A percentile compares a stretch with the other conserved stretches of the same genome.
phyloP scores from a whole-genome alignment of 1,140 invertebrate species.

The Parasteatoda tepidariorum region DNA sequence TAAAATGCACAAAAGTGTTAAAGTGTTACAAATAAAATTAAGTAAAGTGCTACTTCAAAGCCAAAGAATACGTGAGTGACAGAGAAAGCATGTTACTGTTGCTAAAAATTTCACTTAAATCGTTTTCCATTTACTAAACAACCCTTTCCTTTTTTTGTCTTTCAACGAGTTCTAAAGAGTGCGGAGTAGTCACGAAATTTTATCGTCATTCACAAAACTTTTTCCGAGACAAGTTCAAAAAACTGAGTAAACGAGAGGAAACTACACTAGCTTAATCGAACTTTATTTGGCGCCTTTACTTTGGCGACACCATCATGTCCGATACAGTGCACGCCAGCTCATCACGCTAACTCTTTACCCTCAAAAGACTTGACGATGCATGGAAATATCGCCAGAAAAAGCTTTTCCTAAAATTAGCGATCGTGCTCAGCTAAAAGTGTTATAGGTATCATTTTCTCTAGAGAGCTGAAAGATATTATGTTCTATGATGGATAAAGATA shows the following conservation, averaged over 20 bases:
- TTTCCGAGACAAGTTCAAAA: background rate
- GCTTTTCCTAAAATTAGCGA: background rate
- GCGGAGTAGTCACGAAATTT: too few relatives aligned
- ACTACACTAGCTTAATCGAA: constrained; percentile 13
- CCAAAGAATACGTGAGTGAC: too few relatives aligned
- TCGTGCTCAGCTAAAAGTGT: constrained; percentile 2
- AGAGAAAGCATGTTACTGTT: too few relatives aligned
- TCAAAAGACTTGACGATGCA: constrained; percentile 19
- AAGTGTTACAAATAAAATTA: too few relatives aligned
- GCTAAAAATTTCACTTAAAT: too few relatives aligned
- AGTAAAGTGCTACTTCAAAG: too few relatives aligned
- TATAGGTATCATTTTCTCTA: constrained; percentile 8
- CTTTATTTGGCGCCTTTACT: constrained; percentile 40
- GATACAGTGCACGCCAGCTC: constrained; percentile 18
- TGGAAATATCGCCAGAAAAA: constrained; percentile 43
- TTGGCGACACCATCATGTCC: constrained; percentile 42
- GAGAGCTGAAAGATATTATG: background rate
- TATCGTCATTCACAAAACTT: constrained; percentile 2
- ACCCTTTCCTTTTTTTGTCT: too few relatives aligned
- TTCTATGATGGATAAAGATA: constrained; percentile 36
- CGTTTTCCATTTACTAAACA: too few relatives aligned
- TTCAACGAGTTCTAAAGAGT: too few relatives aligned
- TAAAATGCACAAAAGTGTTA: too few relatives aligned
- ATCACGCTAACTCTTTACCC: constrained; percentile 20
- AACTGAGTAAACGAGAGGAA: background rate